A percentile compares a stretch with the other conserved stretches of the same genome.
Evolutionary conservation across 2,113 vertebrate species (phyloP).

Genomic region (Calyptomena viridis): DNA sequence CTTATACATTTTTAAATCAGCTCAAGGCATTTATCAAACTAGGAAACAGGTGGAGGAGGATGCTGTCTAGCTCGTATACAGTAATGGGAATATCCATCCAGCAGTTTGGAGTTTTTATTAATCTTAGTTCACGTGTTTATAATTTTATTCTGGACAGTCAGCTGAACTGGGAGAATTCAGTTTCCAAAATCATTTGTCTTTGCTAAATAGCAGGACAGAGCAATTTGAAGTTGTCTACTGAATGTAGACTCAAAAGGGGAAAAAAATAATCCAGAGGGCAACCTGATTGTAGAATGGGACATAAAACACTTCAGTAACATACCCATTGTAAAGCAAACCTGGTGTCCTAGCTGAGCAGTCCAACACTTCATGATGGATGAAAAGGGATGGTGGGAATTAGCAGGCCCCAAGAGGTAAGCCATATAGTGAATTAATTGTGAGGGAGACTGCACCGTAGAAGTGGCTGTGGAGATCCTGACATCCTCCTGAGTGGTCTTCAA

Average conservation of each 20-base stretch:
- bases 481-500: not conserved
- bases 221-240: not conserved
- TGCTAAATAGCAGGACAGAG: not conserved
- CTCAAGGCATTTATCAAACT: slow-evolving; percentile 55
- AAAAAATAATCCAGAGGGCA: not conserved
- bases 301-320: not conserved
- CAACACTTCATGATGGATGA: not conserved
- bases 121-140: not conserved
- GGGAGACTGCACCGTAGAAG: fast-evolving
- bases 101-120: not conserved
- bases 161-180: not conserved
- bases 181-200: not conserved
- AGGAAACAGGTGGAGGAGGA: slow-evolving; percentile 17
- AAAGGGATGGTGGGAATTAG: not conserved
- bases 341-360: not conserved
- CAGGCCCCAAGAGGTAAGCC: not conserved
- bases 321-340: not conserved
- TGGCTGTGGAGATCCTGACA: not conserved
- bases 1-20: slow-evolving; percentile 37
- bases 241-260: not conserved
- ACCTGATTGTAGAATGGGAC: not conserved
- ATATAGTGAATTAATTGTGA: not conserved
- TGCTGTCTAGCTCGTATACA: slow-evolving; percentile 17
- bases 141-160: not conserved
- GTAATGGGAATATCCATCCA: slow-evolving; percentile 10